Evolutionary conservation across 2,888 invertebrate species (phyloP), one percentile per base, ranked within the genome.

Genomic region (Leptura quadrifasciata): DNA sequence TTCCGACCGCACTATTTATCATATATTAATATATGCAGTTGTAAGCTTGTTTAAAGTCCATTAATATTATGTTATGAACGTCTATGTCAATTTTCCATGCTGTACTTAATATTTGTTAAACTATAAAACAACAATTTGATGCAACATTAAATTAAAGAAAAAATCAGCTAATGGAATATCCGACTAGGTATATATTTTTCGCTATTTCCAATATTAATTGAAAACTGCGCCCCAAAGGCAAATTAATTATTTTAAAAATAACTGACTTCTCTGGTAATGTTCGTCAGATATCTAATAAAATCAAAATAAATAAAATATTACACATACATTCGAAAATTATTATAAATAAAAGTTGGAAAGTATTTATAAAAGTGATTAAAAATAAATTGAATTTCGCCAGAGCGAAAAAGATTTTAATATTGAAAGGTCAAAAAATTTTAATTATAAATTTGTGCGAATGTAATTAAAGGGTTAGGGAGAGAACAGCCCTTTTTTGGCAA

Each of bases 371-470:
- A 74, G 74, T 27, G 76, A 76, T 76, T 76, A 76, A 76, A 76
- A 73, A 54, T 65, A 76, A 76, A 76, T 76, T 76, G 74, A 73
- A 76, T 73, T 58, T 64, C 39, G 39, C 64, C 39, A 57, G 61
- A 57, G 39, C 63, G 39, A 20, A 72, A 69, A 69, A 69, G 69
- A 69, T 58, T 69, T 69, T 69, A 69, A 76, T 76, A 76, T 77
- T 72, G 75, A 76, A 81, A 84, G 83, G 84, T 82, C 82, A 84
- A 78, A 84, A 85, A 86, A 85, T 86, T 86, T 86, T 86, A 87
- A 87, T 88, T 87, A 87, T 87, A 86, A 87, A 86, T 87, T 87
- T 85, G 85, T 86, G 85, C 84, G 83, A 84, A 86, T 84, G 84
- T 85, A 87, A 87, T 86, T 86, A 87, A 86, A 82, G 83, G 84